Conservation (phyloP, 2,888 invertebrate species). For the Elaeidobius kamerunicus region DNA sequence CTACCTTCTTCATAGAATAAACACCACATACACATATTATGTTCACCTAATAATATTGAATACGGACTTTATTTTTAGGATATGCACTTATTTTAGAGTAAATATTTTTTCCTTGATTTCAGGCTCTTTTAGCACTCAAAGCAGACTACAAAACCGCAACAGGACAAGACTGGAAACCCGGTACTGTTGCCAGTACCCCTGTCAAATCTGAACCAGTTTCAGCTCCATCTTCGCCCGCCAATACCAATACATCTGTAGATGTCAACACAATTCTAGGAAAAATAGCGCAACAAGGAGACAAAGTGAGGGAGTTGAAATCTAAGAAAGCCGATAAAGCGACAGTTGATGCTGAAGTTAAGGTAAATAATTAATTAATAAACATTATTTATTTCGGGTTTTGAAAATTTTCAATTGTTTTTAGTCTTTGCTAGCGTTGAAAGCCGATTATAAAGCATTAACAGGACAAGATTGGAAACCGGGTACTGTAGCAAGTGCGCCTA, state of each 20-base stretch:
- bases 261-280: conserved; percentile 28
- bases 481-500: conserved; percentile 48
- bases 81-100: too few species aligned
- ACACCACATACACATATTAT: too few species aligned
- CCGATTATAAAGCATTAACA: conserved; percentile 55
- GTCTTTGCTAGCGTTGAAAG: conserved; percentile 55
- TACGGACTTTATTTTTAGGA: too few species aligned
- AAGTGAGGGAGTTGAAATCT: conserved; percentile 50
- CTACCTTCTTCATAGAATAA: too few species aligned
- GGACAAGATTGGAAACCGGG: conserved; percentile 56
- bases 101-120: background rate
- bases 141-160: conserved; percentile 56
- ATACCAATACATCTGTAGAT: background rate
- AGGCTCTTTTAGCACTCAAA: conserved; percentile 54
- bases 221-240: conserved; percentile 6
- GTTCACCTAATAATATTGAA: too few species aligned
- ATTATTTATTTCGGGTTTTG: background rate
- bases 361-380: conserved; percentile 4
- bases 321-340: conserved; percentile 55
- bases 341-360: conserved; percentile 57
- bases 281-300: conserved; percentile 58
- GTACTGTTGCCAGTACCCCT: conserved; percentile 48
- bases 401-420: conserved; percentile 1
- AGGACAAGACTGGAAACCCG: conserved; percentile 56
- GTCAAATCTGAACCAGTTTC: conserved; percentile 38